phyloP scores from a whole-genome alignment of 2,113 vertebrate species.

The Macrotis lagotis region DNA sequence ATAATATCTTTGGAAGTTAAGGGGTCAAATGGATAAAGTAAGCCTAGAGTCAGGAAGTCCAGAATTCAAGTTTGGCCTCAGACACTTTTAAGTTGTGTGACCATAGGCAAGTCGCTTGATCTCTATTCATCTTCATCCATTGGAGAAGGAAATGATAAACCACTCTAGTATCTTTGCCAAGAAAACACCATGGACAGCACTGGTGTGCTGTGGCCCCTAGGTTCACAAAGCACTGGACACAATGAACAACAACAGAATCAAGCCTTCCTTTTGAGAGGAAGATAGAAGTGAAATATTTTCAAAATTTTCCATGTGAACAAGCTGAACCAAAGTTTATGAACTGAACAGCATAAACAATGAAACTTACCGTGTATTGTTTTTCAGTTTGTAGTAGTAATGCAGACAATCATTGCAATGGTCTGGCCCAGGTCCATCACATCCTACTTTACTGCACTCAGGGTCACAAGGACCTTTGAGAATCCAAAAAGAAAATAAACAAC shows the following conservation, averaged over 20 bases:
- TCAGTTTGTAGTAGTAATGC: slow-evolving; percentile 98
- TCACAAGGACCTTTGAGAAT: slow-evolving; percentile 91
- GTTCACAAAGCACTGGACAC: background rate
- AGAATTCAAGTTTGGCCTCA: background rate
- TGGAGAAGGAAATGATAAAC: background rate
- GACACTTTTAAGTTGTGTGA: background rate
- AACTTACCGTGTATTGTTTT: slow-evolving; percentile 96
- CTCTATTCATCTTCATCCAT: background rate
- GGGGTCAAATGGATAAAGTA: background rate
- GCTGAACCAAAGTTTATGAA: background rate
- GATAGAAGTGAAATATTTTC: background rate
- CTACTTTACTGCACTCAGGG: slow-evolving; percentile 94
- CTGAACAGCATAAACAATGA: background rate
- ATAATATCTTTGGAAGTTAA: background rate
- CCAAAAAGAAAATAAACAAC: slow-evolving; percentile 49
- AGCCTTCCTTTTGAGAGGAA: background rate
- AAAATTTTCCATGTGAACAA: background rate
- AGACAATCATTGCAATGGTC: slow-evolving; percentile 97
- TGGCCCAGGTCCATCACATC: slow-evolving; percentile 96
- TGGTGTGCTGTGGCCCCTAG: background rate
- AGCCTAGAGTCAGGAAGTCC: background rate
- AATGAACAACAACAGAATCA: background rate
- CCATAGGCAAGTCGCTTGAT: background rate
- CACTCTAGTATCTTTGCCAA: background rate
- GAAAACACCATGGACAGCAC: background rate